Evolutionary conservation across 2,113 vertebrate genomes (phyloP).

Genomic region (Protobothrops mucrosquamatus): DNA sequence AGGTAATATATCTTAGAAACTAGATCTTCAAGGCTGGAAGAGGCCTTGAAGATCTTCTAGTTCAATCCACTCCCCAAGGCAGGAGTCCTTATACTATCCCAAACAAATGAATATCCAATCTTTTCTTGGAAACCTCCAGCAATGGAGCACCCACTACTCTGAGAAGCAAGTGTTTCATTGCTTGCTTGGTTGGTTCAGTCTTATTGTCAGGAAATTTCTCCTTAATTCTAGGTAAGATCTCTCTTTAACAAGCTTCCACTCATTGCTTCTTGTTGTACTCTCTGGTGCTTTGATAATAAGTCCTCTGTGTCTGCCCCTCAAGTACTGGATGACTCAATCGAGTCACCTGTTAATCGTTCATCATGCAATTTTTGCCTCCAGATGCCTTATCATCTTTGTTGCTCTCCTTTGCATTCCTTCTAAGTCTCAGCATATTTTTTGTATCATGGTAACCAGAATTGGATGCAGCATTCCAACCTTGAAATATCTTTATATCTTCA

Average conservation of each 20-base stretch:
- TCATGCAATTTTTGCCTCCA: not conserved
- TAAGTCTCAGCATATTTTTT: not conserved
- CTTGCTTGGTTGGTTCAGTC: not conserved
- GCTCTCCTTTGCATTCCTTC: not conserved
- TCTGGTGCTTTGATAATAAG: not conserved
- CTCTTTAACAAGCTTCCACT: not conserved
- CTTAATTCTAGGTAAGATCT: not conserved
- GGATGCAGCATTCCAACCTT: not conserved
- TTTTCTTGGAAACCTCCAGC: not conserved
- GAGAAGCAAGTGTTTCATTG: not conserved
- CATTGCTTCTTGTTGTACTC: not conserved
- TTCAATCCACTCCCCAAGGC: too few relatives aligned
- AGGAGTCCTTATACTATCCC: too few relatives aligned
- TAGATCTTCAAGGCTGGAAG: too few relatives aligned
- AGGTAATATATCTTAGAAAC: not conserved
- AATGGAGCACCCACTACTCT: not conserved
- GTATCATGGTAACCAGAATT: not conserved
- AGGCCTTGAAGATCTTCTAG: too few relatives aligned
- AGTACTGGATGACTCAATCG: not conserved
- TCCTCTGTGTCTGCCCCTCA: not conserved
- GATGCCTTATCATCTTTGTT: not conserved
- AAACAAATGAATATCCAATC: not conserved
- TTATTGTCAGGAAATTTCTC: not conserved
- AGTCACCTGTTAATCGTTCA: not conserved
- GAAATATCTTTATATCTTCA: constrained; percentile 1